Evolutionary conservation across 2,797 vertebrate species (phyloP).

Genomic region (Amphiprion clarkii): DNA sequence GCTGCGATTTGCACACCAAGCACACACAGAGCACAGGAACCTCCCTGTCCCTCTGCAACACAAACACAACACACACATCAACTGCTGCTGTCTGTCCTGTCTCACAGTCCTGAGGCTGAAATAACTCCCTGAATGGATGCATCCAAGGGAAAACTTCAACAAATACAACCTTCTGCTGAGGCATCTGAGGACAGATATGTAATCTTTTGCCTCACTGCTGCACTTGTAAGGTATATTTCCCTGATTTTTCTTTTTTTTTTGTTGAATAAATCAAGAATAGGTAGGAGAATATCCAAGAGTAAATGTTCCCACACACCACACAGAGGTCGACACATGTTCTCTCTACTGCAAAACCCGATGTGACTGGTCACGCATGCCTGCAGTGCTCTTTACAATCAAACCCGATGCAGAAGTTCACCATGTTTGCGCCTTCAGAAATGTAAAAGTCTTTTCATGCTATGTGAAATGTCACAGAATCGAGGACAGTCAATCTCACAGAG

Average conservation of each 20-base stretch:
- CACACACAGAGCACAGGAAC: slow-evolving; percentile 18
- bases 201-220: neutral
- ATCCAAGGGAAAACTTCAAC: slow-evolving; percentile 45
- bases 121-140: slow-evolving; percentile 38
- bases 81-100: slow-evolving; percentile 28
- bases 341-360: neutral
- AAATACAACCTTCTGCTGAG: slow-evolving; percentile 25
- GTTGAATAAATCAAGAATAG: neutral
- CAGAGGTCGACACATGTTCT: neutral
- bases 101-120: slow-evolving; percentile 21
- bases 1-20: slow-evolving; percentile 46
- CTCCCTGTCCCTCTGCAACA: slow-evolving; percentile 4
- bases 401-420: slow-evolving; percentile 20
- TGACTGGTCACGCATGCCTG: slow-evolving; percentile 2
- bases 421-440: slow-evolving; percentile 30
- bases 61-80: slow-evolving; percentile 20
- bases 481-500: slow-evolving; percentile 35
- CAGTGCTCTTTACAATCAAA: neutral
- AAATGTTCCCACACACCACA: neutral
- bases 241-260: neutral
- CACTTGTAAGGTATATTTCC: neutral
- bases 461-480: slow-evolving; percentile 50
- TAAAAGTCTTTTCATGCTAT: slow-evolving; percentile 17
- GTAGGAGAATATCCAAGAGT: neutral
- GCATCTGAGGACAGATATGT: neutral